Conservation (phyloP, 2,888 invertebrate species). For the Meteorus colon region DNA sequence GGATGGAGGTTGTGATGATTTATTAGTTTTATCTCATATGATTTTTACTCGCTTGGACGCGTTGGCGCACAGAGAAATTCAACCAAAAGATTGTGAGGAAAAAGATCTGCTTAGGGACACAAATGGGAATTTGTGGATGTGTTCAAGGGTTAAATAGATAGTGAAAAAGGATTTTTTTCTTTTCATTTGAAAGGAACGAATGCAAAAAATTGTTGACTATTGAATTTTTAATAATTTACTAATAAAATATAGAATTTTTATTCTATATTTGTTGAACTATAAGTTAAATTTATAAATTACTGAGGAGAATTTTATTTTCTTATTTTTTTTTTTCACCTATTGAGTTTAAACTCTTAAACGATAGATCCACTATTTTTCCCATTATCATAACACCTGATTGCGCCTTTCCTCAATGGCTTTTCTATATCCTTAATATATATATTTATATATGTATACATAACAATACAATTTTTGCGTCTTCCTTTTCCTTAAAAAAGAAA, state of each 20-base stretch:
- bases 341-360: not conserved
- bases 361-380: not conserved
- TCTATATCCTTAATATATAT: not conserved
- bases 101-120: conserved; percentile 5
- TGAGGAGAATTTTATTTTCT: not conserved
- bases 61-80: conserved; percentile 48
- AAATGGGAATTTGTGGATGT: not conserved
- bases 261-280: not conserved
- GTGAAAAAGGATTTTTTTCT: not conserved
- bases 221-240: not conserved
- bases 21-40: conserved; percentile 69
- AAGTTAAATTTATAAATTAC: not conserved
- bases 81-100: conserved; percentile 47
- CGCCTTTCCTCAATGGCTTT: conserved; percentile 62
- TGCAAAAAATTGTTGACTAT: not conserved
- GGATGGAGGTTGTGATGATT: conserved; percentile 61
- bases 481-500: not conserved
- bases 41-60: conserved; percentile 48
- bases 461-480: not conserved
- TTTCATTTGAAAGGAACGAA: not conserved
- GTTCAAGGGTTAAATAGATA: conserved; percentile 40
- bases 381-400: conserved; percentile 60
- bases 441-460: not conserved
- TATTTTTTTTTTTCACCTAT: not conserved
- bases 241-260: not conserved